A percentile compares a stretch with the other conserved stretches of the same genome.
These are phyloP conservation scores for Polydrusus tereticollis DNA, from an alignment of 2,888 invertebrate genomes.

Conservation along the genomic window DNA sequence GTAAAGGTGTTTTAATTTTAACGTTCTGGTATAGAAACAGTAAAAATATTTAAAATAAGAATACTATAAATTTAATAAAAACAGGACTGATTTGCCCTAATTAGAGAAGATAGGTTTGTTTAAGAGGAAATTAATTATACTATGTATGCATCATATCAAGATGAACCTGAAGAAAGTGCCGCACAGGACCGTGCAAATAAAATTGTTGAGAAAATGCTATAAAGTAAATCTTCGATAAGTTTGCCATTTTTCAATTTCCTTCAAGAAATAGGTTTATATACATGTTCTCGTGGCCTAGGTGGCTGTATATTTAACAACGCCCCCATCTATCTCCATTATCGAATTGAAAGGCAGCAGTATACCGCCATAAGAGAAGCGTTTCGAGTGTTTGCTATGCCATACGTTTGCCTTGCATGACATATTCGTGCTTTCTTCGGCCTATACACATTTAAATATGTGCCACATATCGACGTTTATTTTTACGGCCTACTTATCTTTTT, in stretches of 20 bases:
- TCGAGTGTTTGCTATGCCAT: slow-evolving; percentile 37
- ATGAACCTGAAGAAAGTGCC: slow-evolving; percentile 6
- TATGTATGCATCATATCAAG: background rate
- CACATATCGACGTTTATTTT: slow-evolving; percentile 22
- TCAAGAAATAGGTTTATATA: slow-evolving; percentile 52
- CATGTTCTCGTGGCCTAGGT: slow-evolving; percentile 53
- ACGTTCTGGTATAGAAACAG: no score
- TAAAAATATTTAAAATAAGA: no score
- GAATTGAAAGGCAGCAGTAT: slow-evolving; percentile 50
- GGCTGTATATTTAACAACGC: slow-evolving; percentile 54
- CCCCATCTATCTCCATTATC: slow-evolving; percentile 59
- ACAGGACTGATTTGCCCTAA: no score
- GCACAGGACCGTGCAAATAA: slow-evolving; percentile 46
- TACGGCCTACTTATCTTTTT: slow-evolving; percentile 4
- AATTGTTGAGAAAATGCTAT: slow-evolving; percentile 47
- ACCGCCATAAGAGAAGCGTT: slow-evolving; percentile 29
- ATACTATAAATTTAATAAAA: no score
- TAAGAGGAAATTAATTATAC: background rate
- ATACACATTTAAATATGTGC: slow-evolving; percentile 23
- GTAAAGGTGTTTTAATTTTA: no score
- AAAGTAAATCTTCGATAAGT: slow-evolving; percentile 55
- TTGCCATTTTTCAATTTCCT: slow-evolving; percentile 55
- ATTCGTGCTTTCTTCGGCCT: slow-evolving; percentile 20
- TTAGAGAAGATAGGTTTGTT: no score
- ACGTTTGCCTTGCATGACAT: slow-evolving; percentile 31